Evolutionary conservation across 2,113 vertebrate species (phyloP).

Genomic region (Gadus macrocephalus): DNA sequence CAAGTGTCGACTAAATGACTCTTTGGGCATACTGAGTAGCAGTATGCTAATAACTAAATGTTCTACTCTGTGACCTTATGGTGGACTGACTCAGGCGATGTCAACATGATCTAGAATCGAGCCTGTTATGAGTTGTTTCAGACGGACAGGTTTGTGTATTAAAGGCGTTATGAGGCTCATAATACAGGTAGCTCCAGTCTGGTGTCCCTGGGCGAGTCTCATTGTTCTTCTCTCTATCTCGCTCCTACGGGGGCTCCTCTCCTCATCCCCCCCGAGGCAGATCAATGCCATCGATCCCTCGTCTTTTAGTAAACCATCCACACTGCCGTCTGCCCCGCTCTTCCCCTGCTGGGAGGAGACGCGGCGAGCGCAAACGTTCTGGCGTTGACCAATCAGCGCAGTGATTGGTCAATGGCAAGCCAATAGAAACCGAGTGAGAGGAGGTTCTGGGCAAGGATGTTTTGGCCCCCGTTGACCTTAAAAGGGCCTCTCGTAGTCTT

Average conservation of each 20-base stretch:
- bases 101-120: too few relatives aligned
- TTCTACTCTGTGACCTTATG: too few relatives aligned
- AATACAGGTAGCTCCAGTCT: too few relatives aligned
- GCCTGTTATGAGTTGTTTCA: too few relatives aligned
- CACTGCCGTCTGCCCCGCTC: slow-evolving; percentile 24
- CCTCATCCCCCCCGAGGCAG: slow-evolving; percentile 35
- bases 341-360: slow-evolving; percentile 46
- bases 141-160: too few relatives aligned
- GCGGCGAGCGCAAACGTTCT: slow-evolving; percentile 30
- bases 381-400: background rate
- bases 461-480: slow-evolving; percentile 28
- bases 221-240: background rate
- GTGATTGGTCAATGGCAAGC: slow-evolving; percentile 45
- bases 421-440: slow-evolving; percentile 28
- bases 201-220: background rate
- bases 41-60: too few relatives aligned
- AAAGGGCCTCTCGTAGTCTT: background rate
- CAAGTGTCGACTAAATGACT: too few relatives aligned
- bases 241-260: slow-evolving; percentile 11
- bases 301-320: slow-evolving; percentile 57
- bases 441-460: slow-evolving; percentile 21
- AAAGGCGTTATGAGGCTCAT: too few relatives aligned
- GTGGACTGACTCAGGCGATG: too few relatives aligned
- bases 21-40: too few relatives aligned
- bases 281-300: slow-evolving; percentile 65